Percentiles rank a stretch among this genome's conserved stretches.
These are phyloP conservation scores for Napeogenes inachia DNA, from an alignment of 2,888 invertebrate species.

Conservation along the genomic window DNA sequence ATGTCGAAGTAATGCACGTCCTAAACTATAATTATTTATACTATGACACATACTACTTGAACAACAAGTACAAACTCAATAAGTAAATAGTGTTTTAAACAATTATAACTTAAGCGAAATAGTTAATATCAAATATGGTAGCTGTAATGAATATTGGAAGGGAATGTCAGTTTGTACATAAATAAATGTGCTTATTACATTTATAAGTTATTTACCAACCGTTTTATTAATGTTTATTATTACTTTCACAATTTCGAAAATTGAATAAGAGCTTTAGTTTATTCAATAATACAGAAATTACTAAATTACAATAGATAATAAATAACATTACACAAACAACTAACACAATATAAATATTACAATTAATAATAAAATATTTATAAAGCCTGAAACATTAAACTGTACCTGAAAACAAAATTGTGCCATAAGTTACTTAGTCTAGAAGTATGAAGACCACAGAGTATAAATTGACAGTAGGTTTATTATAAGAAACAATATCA, in stretches of 20 bases:
- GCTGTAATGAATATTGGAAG: not conserved
- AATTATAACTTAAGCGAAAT: not conserved
- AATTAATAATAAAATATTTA: not conserved
- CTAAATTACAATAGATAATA: too few species aligned
- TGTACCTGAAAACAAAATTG: slow-evolving; percentile 10
- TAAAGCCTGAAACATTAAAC: slow-evolving; percentile 8
- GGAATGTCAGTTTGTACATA: not conserved
- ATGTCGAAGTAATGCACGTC: slow-evolving; percentile 51
- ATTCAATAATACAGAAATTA: too few species aligned
- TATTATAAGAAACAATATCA: slow-evolving; percentile 7
- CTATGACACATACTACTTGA: slow-evolving; percentile 51
- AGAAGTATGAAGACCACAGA: slow-evolving; percentile 24
- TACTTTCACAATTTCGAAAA: too few species aligned
- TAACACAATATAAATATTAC: not conserved
- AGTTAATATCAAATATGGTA: slow-evolving; percentile 1
- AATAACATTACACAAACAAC: not conserved
- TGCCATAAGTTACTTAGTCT: slow-evolving; percentile 16
- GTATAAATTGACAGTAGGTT: slow-evolving; percentile 27
- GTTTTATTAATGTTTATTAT: too few species aligned
- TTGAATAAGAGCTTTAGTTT: too few species aligned
- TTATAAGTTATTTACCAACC: not conserved
- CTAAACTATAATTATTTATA: slow-evolving; percentile 46
- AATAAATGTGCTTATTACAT: not conserved
- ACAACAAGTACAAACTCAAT: slow-evolving; percentile 26
- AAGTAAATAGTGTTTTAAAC: slow-evolving; percentile 5